Base-by-base conservation (phyloP, 2,797 vertebrate species). In the Mormyrus proboscirostris region DNA sequence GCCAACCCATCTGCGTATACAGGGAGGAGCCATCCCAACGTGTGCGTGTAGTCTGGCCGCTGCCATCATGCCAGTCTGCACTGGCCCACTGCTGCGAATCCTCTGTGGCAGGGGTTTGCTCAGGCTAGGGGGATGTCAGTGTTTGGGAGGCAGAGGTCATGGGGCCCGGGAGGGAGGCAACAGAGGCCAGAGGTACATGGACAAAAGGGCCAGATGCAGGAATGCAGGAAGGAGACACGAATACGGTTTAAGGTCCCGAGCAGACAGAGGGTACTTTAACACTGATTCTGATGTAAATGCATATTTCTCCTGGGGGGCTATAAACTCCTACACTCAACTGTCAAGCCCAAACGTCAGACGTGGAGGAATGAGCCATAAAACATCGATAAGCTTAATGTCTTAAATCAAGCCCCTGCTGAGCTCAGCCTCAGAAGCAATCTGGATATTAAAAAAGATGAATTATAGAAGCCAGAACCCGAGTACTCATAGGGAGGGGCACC, bases 21-120 rank as follows among this genome's bases (percentile, higher is more conserved):
- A 90, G 84, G 73, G 91, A 53, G 89, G 95, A 95, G 90, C 94
- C 95, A 55, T 94, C 95, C 96, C 96, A 93, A 94, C 94, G 87
- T 22, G 86, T 38, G 55, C 49, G 51, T 50, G 57, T 79, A 55
- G 88, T 89, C 49, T 29, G 92, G 86, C 92, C 9, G 19, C 16
- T 57, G 73, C 59, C 41, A 12, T 84, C 91, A n/a, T 89, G 50
- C 85, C 86, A 89, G 85, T 73, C 65, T 19, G 69, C 22, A 79
- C 91, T 85, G 59, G 62, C 86, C 89, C 84, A 87, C 33, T 89
- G 89, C 62, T 83, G 88, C 41, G 84, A 47, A 90, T 94, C 92
- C 91, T 93, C 92, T 91, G 92, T 90, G 89, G 90, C 91, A 88
- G 92, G 94, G 92, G 86, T 94, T 91, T 97, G 95, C 94, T 96